These are phyloP conservation scores for Trematocara stigmaticum DNA, from an alignment of 2,113 vertebrate genomes.

Conservation along the genomic window DNA sequence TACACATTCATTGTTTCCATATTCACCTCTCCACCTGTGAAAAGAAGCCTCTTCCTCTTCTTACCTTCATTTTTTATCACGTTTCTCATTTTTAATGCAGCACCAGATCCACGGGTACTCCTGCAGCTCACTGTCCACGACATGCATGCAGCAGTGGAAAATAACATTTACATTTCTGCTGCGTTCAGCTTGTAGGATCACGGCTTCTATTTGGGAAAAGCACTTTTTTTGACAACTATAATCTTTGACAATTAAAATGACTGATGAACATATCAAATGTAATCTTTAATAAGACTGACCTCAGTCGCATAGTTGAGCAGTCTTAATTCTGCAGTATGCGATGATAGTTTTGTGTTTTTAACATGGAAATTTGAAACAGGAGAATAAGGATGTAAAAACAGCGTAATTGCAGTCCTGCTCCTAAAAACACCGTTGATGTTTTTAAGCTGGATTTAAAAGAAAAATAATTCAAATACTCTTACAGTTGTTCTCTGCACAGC, in stretches of 20 bases:
- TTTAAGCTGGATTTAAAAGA: neutral
- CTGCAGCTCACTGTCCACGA: neutral
- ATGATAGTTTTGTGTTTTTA: neutral
- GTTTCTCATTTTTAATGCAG: constrained; percentile 28
- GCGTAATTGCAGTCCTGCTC: neutral
- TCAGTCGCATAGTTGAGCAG: neutral
- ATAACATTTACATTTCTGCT: neutral
- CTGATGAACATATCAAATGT: neutral
- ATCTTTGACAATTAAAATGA: neutral
- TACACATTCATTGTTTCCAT: neutral
- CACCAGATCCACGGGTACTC: constrained; percentile 18
- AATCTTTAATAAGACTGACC: neutral
- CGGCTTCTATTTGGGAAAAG: neutral
- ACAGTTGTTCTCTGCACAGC: neutral
- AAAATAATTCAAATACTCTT: neutral
- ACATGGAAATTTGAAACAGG: neutral
- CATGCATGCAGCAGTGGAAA: neutral
- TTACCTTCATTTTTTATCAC: constrained; percentile 11
- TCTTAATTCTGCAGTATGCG: neutral
- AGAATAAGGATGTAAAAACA: neutral
- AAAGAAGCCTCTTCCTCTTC: neutral
- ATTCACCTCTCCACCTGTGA: constrained; percentile 23
- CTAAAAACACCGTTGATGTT: neutral
- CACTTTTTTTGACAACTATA: neutral
- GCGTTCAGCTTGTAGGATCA: neutral